Base-by-base conservation (phyloP, 2,888 invertebrate genomes). In the Saturnia pavonia region DNA sequence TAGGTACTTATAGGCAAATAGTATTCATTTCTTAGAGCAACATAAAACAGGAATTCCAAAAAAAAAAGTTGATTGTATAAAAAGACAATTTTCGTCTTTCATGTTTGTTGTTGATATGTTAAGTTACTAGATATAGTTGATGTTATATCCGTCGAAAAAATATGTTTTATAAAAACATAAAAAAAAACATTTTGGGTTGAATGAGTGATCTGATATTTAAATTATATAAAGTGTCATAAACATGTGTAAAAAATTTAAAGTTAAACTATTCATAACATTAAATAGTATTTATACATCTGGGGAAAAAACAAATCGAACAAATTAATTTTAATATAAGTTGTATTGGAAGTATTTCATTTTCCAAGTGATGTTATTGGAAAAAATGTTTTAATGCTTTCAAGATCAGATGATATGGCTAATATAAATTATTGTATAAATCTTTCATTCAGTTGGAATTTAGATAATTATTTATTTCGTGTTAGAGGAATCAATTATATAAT, bases 271-370 rank as follows among this genome's bases (percentile, higher is more conserved):
- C n/a, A 1, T 34, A 45, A 48, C 19, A 65, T 40, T 60, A n/a
- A 11, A 27, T 51, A 14, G 48, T 57, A n/a, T 40, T 45, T 70
- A 57, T 67, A 65, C 19, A 57, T 76, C 70, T 78, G 73, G 76
- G 78, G 78, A 78, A 79, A 79, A 78, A 76, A 78, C 72, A 77
- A 75, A 75, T 40, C 1, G 82, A 83, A 82, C 83, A 83, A 83
- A 83, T 78, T 81, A 79, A 74, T 74, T 68, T 68, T 71, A 71
- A 43, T 51, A 74, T 71, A 76, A 69, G 72, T 73, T 77, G 66
- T 76, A 72, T 72, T 74, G 51, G 66, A 51, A 66, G 25, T 70
- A 40, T 70, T 66, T 48, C 43, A 43, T 16, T 60, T 11, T 60
- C 27, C 25, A 27, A 27, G 57, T 60, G 14, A 60, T 27, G 27